phyloP scores from a whole-genome alignment of 2,888 invertebrate species.

The Monopis laevigella region DNA sequence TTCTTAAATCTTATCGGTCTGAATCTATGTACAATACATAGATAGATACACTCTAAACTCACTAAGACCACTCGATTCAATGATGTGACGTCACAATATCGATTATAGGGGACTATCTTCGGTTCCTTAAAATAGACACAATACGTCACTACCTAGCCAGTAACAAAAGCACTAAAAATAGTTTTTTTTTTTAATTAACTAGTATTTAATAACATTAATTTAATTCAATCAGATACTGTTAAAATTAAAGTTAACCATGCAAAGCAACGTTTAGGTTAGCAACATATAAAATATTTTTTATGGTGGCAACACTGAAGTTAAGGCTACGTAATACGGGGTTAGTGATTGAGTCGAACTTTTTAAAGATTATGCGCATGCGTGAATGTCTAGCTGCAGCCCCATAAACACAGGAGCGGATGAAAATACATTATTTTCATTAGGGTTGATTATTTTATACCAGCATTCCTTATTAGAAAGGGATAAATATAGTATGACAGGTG shows the following conservation, averaged over 20 bases:
- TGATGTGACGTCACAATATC: slow-evolving; percentile 53
- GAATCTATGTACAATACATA: too few relatives aligned
- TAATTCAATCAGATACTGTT: too few relatives aligned
- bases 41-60: too few relatives aligned
- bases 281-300: too few relatives aligned
- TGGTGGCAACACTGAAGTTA: slow-evolving; percentile 27
- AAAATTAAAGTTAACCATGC: too few relatives aligned
- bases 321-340: slow-evolving; percentile 30
- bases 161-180: too few relatives aligned
- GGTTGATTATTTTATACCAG: background rate
- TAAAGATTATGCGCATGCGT: slow-evolving; percentile 53
- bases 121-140: background rate
- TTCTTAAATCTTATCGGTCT: too few relatives aligned
- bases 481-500: too few relatives aligned
- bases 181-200: too few relatives aligned
- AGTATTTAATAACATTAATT: too few relatives aligned
- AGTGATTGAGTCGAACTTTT: slow-evolving; percentile 45
- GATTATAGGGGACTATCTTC: slow-evolving; percentile 30
- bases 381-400: slow-evolving; percentile 48
- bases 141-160: background rate
- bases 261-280: too few relatives aligned
- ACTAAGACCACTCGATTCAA: slow-evolving; percentile 6
- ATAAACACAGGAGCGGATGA: slow-evolving; percentile 44
- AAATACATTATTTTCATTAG: slow-evolving; percentile 3
- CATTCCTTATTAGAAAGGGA: background rate